Evolutionary conservation across 2,888 invertebrate species (phyloP).

Genomic region (Ichneumon xanthorius): DNA sequence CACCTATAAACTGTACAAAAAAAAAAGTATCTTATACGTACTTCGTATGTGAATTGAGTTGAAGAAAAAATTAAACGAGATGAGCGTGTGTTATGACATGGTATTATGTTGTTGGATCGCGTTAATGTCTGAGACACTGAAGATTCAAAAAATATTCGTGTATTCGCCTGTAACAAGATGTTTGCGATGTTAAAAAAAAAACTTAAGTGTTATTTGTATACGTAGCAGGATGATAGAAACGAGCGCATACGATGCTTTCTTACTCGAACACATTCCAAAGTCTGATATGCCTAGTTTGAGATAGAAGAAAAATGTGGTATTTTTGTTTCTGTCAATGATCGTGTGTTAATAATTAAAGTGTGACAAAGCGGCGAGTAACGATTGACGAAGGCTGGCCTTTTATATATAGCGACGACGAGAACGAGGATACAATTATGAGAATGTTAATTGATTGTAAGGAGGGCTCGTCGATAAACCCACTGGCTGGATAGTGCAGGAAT

Average conservation of each 20-base stretch:
- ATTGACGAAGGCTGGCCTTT: slow-evolving; percentile 78
- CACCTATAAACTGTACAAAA: slow-evolving; percentile 48
- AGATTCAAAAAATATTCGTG: background rate
- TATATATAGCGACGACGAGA: slow-evolving; percentile 64
- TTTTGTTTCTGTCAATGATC: slow-evolving; percentile 2
- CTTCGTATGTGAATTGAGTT: background rate
- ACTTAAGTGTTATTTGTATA: background rate
- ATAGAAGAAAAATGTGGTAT: background rate
- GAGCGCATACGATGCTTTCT: slow-evolving; percentile 30
- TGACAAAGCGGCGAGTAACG: slow-evolving; percentile 49
- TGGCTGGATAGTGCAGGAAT: slow-evolving; percentile 8
- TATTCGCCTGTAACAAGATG: background rate
- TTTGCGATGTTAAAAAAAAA: background rate
- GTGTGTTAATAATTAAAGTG: slow-evolving; percentile 30
- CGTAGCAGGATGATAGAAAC: slow-evolving; percentile 16
- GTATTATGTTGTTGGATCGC: slow-evolving; percentile 27
- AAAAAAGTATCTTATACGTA: background rate
- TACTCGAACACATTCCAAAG: slow-evolving; percentile 63
- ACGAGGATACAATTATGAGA: background rate
- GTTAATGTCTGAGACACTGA: background rate
- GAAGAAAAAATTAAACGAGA: slow-evolving; percentile 24
- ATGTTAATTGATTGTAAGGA: background rate
- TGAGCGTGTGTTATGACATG: slow-evolving; percentile 21
- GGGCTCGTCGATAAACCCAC: background rate
- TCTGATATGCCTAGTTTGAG: slow-evolving; percentile 58